phyloP scores from a whole-genome alignment of 2,888 invertebrate species.

The Chrysolina oricalcia region DNA sequence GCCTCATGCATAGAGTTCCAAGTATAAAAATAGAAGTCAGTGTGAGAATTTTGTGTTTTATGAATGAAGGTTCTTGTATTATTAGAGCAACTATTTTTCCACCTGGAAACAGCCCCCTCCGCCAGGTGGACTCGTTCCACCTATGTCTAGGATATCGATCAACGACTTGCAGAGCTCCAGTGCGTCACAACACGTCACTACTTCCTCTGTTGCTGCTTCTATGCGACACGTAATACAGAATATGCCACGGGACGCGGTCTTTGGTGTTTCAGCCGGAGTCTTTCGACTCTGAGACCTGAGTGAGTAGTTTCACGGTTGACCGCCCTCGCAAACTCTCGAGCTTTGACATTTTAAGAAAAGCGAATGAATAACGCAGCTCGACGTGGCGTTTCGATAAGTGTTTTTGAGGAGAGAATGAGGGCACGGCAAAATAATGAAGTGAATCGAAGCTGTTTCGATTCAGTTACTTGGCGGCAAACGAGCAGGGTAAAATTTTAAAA shows the following conservation, averaged over 20 bases:
- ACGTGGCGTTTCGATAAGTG: neutral
- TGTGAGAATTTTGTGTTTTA: too few species aligned
- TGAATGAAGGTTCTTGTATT: too few species aligned
- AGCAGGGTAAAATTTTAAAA: too few species aligned
- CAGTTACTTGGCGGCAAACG: neutral
- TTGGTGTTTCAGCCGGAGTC: neutral
- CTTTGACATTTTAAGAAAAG: neutral
- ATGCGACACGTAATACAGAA: constrained; percentile 42
- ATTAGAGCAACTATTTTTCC: neutral
- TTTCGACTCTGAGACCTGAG: neutral
- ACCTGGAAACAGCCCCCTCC: neutral
- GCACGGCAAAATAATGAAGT: neutral
- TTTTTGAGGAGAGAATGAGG: neutral
- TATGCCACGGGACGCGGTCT: constrained; percentile 1
- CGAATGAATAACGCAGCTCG: neutral
- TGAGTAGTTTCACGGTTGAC: neutral
- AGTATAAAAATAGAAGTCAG: too few species aligned
- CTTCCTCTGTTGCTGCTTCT: constrained; percentile 42
- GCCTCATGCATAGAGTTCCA: too few species aligned
- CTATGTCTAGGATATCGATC: constrained; percentile 46
- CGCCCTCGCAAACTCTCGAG: neutral
- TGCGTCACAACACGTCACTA: constrained; percentile 56
- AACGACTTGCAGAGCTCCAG: constrained; percentile 49
- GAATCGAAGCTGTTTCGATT: neutral
- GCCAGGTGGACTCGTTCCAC: neutral